phyloP scores from a whole-genome alignment of 1,140 invertebrate species.

The Brachystomella parvula region DNA sequence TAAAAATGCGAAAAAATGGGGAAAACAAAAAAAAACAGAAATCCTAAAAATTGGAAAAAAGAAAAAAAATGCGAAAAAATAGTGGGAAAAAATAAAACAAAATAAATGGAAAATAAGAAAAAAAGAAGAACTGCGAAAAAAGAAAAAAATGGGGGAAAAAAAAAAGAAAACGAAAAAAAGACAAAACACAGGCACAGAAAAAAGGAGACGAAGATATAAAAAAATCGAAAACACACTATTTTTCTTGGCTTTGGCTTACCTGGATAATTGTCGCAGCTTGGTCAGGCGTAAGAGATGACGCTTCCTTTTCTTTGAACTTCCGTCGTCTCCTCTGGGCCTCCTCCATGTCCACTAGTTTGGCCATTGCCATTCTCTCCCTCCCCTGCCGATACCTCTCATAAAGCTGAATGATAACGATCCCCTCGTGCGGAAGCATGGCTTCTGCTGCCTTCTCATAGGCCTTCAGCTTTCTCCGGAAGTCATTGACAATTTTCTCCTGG shows the following conservation, averaged over 20 bases:
- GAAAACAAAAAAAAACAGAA: not conserved
- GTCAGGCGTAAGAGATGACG: not conserved
- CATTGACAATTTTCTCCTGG: not conserved
- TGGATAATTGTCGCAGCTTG: constrained; percentile 63
- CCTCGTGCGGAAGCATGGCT: constrained; percentile 6
- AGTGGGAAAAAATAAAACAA: not conserved
- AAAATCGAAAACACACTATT: not conserved
- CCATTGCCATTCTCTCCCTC: constrained; percentile 49
- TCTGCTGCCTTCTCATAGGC: constrained; percentile 4
- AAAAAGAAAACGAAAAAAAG: not conserved
- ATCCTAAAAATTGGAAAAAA: not conserved
- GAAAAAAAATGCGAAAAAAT: constrained; percentile 47
- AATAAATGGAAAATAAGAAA: not conserved
- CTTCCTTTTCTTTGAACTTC: constrained; percentile 40
- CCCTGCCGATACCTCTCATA: constrained; percentile 87
- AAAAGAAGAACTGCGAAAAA: not conserved
- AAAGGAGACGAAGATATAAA: not conserved
- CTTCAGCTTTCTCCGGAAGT: not conserved
- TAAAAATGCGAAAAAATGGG: not conserved
- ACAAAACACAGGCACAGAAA: not conserved
- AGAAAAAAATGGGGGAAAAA: not conserved
- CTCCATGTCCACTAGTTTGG: constrained; percentile 19
- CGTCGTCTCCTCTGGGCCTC: constrained; percentile 43
- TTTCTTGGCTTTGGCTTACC: not conserved
- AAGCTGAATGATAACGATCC: constrained; percentile 59